These are phyloP conservation scores for Philereme transversata DNA, from an alignment of 2,888 invertebrate species.

Conservation along the genomic window DNA sequence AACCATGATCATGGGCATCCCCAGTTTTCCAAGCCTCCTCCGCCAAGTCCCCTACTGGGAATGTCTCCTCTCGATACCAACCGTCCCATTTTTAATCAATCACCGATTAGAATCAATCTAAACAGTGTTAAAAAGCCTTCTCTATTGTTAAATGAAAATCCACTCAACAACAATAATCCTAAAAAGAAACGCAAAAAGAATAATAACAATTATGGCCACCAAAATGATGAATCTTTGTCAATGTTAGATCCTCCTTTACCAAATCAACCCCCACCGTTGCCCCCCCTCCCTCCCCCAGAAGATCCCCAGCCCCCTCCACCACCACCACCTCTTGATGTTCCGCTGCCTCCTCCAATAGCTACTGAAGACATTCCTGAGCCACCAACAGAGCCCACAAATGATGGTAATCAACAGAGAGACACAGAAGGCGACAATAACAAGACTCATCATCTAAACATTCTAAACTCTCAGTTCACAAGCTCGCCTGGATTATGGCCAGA, in stretches of 20 bases:
- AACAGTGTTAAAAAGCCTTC: slow-evolving; percentile 69
- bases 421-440: slow-evolving; percentile 56
- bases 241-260: slow-evolving; percentile 79
- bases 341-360: slow-evolving; percentile 75
- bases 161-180: slow-evolving; percentile 78
- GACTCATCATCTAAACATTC: slow-evolving; percentile 59
- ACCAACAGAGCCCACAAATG: slow-evolving; percentile 54
- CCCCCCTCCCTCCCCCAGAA: slow-evolving; percentile 80
- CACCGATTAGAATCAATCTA: slow-evolving; percentile 77
- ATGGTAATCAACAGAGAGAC: slow-evolving; percentile 43
- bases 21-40: slow-evolving; percentile 67
- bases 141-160: slow-evolving; percentile 73
- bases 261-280: slow-evolving; percentile 80
- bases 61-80: slow-evolving; percentile 73
- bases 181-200: slow-evolving; percentile 90
- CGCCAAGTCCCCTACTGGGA: slow-evolving; percentile 66
- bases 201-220: slow-evolving; percentile 85
- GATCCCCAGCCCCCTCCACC: slow-evolving; percentile 58
- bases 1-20: slow-evolving; percentile 60
- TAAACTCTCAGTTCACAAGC: slow-evolving; percentile 63
- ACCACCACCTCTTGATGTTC: slow-evolving; percentile 62
- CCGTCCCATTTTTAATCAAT: slow-evolving; percentile 73
- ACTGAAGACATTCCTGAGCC: slow-evolving; percentile 71
- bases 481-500: slow-evolving; percentile 89
- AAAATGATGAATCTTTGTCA: slow-evolving; percentile 66